Conservation (phyloP, 2,113 vertebrate species). For the Rhea americana region DNA sequence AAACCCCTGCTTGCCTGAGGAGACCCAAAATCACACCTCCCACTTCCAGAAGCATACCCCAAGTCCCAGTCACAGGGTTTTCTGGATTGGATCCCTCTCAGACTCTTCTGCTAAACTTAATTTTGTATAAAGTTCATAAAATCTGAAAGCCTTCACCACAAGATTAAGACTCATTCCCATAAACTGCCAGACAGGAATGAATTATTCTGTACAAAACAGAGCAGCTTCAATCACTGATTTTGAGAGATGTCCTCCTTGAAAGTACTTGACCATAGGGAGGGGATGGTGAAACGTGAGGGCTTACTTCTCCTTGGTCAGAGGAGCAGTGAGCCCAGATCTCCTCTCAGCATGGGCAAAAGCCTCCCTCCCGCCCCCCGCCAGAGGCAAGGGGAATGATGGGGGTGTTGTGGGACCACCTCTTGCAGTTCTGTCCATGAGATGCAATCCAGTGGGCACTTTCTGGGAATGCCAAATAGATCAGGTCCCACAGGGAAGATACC, state of each 20-base stretch:
- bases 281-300: not conserved
- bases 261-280: not conserved
- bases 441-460: not conserved
- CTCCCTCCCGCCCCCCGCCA: not conserved
- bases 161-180: conserved; percentile 1
- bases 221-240: not conserved
- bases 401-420: not conserved
- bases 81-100: not conserved
- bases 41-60: not conserved
- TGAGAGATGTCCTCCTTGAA: not conserved
- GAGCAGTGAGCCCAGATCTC: not conserved
- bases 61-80: not conserved
- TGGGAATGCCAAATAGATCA: not conserved
- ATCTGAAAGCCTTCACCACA: conserved; percentile 7
- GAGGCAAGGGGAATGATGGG: not conserved
- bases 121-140: conserved; percentile 12
- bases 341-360: not conserved
- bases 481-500: not conserved
- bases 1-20: not conserved
- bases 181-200: not conserved
- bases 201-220: conserved; percentile 2
- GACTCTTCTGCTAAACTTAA: not conserved
- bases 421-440: not conserved
- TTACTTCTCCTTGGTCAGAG: not conserved
- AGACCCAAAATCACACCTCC: not conserved